phyloP scores from a whole-genome alignment of 2,113 vertebrate species.

The Megaceryle maxima region DNA sequence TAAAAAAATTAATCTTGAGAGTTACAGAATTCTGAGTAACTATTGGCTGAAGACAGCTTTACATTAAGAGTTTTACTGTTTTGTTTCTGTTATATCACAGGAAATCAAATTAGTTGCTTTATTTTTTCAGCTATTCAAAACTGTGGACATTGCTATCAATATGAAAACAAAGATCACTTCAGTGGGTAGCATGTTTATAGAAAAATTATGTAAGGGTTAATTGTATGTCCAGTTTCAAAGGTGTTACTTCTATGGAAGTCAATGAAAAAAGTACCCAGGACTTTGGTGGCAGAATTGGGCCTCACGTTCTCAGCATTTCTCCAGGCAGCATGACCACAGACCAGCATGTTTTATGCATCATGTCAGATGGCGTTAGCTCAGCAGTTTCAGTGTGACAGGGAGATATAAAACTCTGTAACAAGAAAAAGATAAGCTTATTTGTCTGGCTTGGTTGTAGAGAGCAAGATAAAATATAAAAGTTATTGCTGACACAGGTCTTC shows the following conservation, averaged over 20 bases:
- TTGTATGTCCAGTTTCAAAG: background rate
- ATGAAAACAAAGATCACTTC: background rate
- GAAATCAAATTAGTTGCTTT: background rate
- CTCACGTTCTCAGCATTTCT: background rate
- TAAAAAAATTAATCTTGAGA: background rate
- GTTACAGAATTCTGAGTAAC: background rate
- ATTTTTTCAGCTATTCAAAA: background rate
- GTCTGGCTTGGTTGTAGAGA: background rate
- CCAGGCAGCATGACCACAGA: background rate
- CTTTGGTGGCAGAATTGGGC: background rate
- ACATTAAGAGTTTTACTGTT: background rate
- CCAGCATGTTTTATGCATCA: background rate
- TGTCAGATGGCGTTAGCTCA: background rate
- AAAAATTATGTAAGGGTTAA: background rate
- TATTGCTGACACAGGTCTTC: background rate
- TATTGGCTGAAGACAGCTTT: background rate
- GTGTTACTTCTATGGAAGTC: background rate
- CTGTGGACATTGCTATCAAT: background rate
- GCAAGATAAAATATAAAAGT: background rate
- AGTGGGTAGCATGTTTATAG: background rate
- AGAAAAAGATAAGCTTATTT: background rate
- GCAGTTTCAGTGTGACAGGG: background rate
- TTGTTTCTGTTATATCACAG: background rate
- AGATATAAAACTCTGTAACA: background rate
- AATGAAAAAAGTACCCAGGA: background rate